These are phyloP conservation scores for Calidris pugnax DNA, from an alignment of 2,113 vertebrate species.

Conservation along the genomic window DNA sequence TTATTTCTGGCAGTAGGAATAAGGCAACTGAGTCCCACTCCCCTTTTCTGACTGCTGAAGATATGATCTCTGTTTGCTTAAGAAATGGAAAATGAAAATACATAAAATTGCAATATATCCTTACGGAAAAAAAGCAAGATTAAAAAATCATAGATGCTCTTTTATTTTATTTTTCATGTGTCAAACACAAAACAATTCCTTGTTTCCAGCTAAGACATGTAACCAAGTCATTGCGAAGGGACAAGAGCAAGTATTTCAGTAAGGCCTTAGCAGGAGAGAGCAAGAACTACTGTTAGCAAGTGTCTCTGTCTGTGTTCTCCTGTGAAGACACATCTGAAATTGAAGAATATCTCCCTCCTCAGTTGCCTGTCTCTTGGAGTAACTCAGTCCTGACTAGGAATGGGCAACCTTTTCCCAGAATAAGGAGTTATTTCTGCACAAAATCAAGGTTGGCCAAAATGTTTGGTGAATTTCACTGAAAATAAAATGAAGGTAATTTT, in stretches of 20 bases:
- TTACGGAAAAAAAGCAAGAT: not conserved
- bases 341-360: not conserved
- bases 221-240: not conserved
- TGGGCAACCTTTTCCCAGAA: not conserved
- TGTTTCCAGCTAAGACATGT: not conserved
- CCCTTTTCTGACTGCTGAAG: not conserved
- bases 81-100: not conserved
- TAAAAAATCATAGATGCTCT: not conserved
- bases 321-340: not conserved
- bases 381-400: not conserved
- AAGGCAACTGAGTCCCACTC: not conserved
- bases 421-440: not conserved
- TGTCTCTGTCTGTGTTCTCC: not conserved
- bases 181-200: not conserved
- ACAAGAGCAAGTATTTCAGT: not conserved
- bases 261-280: not conserved
- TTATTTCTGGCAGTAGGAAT: not conserved
- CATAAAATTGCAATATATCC: not conserved
- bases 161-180: slow-evolving; percentile 17
- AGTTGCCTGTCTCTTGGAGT: not conserved
- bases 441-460: not conserved
- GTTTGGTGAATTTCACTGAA: not conserved
- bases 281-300: not conserved
- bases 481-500: not conserved
- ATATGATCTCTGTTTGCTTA: not conserved